Percentiles rank a stretch among this genome's conserved stretches.
These are phyloP conservation scores for Bergia sp. DNA, from an alignment of 92 coral and sea anemone species.

Conservation along the genomic window DNA sequence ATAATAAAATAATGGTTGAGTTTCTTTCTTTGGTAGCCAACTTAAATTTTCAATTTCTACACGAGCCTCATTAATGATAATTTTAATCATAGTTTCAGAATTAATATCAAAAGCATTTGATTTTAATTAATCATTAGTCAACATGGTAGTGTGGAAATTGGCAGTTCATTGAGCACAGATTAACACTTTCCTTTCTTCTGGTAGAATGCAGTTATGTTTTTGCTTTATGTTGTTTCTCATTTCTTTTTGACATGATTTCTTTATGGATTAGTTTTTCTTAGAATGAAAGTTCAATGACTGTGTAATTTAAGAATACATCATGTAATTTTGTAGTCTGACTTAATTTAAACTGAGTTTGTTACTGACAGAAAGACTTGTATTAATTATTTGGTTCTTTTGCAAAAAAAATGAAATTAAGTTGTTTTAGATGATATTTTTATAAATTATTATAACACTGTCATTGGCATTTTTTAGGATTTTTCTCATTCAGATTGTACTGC, in stretches of 20 bases:
- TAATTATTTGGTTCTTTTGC: too few relatives aligned
- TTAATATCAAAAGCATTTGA: not conserved
- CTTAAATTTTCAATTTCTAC: not conserved
- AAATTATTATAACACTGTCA: too few relatives aligned
- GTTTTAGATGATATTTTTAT: too few relatives aligned
- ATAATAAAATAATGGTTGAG: not conserved
- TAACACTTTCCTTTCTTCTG: not conserved
- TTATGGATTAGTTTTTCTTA: too few relatives aligned
- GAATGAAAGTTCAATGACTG: too few relatives aligned
- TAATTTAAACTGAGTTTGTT: too few relatives aligned
- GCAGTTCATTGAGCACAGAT: not conserved
- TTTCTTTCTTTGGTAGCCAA: not conserved
- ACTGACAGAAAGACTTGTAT: too few relatives aligned
- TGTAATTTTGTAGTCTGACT: too few relatives aligned
- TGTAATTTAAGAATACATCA: too few relatives aligned
- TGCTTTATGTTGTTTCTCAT: not conserved
- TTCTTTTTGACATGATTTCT: not conserved
- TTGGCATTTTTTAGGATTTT: too few relatives aligned
- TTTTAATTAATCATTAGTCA: constrained; percentile 2
- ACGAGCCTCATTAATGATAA: not conserved
- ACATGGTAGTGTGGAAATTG: not conserved
- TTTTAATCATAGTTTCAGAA: not conserved
- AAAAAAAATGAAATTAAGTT: too few relatives aligned
- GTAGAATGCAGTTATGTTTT: not conserved
- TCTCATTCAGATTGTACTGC: too few relatives aligned